A percentile compares a stretch with the other conserved stretches of the same genome.
These are phyloP conservation scores for Aegithalos caudatus DNA, from an alignment of 2,113 vertebrate species.

Conservation along the genomic window DNA sequence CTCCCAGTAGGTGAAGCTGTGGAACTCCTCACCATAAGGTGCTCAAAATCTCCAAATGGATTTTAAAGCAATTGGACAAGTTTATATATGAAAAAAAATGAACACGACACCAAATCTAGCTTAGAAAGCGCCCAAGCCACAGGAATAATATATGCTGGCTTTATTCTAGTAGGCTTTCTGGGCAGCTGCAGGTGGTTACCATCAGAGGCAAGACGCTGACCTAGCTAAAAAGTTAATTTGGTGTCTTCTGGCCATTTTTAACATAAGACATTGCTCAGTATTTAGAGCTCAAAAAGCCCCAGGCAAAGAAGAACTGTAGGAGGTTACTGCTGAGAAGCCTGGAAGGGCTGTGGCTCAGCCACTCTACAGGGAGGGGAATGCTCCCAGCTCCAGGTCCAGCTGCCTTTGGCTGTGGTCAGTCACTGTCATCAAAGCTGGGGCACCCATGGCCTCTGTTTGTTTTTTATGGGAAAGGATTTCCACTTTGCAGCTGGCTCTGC, in stretches of 20 bases:
- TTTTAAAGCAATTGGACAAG: neutral
- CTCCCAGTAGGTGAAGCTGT: neutral
- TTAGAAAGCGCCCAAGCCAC: neutral
- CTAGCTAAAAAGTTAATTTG: neutral
- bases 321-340: neutral
- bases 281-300: neutral
- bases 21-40: neutral
- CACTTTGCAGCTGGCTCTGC: neutral
- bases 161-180: neutral
- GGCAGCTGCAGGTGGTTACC: neutral
- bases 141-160: neutral
- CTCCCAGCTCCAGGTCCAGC: neutral
- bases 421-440: fast-evolving
- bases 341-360: neutral
- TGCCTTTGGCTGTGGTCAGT: neutral
- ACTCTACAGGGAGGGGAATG: neutral
- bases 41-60: neutral
- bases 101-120: neutral
- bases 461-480: neutral
- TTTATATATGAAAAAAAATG: neutral
- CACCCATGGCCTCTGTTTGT: neutral
- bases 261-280: neutral
- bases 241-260: neutral
- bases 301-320: neutral
- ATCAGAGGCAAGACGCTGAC: neutral